These are phyloP conservation scores for Cherax destructor DNA, from an alignment of 1,140 invertebrate species.

Conservation along the genomic window DNA sequence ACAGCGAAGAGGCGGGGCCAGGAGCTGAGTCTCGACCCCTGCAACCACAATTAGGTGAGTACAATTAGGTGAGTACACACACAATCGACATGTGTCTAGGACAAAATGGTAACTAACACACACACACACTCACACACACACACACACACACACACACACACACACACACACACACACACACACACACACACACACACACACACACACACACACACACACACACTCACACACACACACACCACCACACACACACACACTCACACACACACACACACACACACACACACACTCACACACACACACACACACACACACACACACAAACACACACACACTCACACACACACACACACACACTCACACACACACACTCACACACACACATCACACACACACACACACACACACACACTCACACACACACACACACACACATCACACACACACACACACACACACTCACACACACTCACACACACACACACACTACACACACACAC, in stretches of 20 bases:
- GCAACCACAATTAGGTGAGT: too few relatives aligned
- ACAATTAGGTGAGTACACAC: too few relatives aligned
- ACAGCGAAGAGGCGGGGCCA: too few relatives aligned
- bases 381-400: conserved; percentile 31
- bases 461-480: neutral
- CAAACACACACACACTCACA: conserved; percentile 23
- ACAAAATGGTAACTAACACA: too few relatives aligned
- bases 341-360: conserved; percentile 27
- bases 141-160: conserved; percentile 25
- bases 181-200: conserved; percentile 21
- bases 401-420: conserved; percentile 35
- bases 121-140: neutral
- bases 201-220: conserved; percentile 30
- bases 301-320: conserved; percentile 2
- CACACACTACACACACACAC: conserved; percentile 28
- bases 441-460: conserved; percentile 5
- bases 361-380: conserved; percentile 16
- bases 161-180: conserved; percentile 31
- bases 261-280: conserved; percentile 30
- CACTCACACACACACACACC: neutral
- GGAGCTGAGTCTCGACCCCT: too few relatives aligned
- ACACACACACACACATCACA: conserved; percentile 30
- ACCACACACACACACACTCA: conserved; percentile 34
- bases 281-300: conserved; percentile 3
- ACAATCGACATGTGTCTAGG: too few relatives aligned